These are phyloP conservation scores for Xestoiulus laeticollis DNA, from an alignment of 2,888 invertebrate genomes.

Conservation along the genomic window DNA sequence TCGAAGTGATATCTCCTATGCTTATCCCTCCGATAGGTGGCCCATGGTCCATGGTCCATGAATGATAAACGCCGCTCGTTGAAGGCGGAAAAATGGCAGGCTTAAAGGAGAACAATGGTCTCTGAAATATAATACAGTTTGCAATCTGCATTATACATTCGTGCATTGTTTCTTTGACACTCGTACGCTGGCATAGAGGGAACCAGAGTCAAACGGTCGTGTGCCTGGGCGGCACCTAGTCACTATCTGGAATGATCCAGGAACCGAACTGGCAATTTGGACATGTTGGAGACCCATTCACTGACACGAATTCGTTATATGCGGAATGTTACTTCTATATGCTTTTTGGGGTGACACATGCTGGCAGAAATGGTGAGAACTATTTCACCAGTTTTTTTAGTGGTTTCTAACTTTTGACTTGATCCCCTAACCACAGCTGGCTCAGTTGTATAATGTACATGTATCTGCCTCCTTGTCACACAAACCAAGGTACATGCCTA, in stretches of 20 bases:
- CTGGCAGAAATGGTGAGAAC: not conserved
- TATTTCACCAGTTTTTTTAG: not conserved
- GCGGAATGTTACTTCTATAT: not conserved
- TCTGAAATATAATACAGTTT: constrained; percentile 17
- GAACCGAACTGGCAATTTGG: not conserved
- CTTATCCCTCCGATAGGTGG: constrained; percentile 5
- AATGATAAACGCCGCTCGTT: constrained; percentile 7
- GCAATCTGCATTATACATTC: constrained; percentile 27
- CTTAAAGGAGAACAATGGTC: constrained; percentile 16
- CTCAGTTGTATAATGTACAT: too few species aligned
- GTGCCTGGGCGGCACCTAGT: constrained; percentile 14
- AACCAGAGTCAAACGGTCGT: not conserved
- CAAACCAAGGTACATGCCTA: not conserved
- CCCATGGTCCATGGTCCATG: not conserved
- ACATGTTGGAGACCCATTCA: not conserved
- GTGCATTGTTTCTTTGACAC: constrained; percentile 32
- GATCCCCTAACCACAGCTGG: not conserved
- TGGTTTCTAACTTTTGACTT: not conserved
- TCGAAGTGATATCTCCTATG: not conserved
- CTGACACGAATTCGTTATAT: not conserved
- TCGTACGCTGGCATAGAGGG: constrained; percentile 6
- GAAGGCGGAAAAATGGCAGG: constrained; percentile 20
- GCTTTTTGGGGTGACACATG: not conserved
- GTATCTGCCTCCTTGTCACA: not conserved
- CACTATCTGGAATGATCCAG: not conserved